These are phyloP conservation scores for Lagopus muta DNA, from an alignment of 2,113 vertebrate species.

Conservation along the genomic window DNA sequence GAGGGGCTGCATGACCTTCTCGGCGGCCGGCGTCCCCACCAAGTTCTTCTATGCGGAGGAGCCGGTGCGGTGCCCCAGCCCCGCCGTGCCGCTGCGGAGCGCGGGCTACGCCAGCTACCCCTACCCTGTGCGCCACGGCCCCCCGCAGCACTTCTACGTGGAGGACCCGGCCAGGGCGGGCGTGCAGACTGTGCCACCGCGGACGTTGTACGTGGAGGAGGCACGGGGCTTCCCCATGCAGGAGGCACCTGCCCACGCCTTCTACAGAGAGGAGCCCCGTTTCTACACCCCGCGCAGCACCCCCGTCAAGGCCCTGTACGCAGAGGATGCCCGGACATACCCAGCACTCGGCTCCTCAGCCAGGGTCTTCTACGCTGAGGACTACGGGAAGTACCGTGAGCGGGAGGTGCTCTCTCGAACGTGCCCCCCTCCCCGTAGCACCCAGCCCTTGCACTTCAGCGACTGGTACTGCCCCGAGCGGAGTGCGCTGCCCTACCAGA, in stretches of 20 bases:
- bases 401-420: conserved; percentile 79
- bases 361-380: conserved; percentile 83
- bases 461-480: conserved; percentile 88
- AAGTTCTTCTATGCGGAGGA: conserved; percentile 93
- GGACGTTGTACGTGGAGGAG: conserved; percentile 84
- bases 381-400: conserved; percentile 83
- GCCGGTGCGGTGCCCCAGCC: conserved; percentile 76
- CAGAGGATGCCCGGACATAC: conserved; percentile 79
- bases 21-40: conserved; percentile 84
- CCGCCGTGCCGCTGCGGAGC: conserved; percentile 63
- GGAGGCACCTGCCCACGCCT: conserved; percentile 78
- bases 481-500: conserved; percentile 77
- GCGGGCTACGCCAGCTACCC: conserved; percentile 66
- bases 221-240: conserved; percentile 81
- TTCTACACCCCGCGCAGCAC: conserved; percentile 69
- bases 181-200: conserved; percentile 74
- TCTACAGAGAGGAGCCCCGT: conserved; percentile 81
- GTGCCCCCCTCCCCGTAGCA: conserved; percentile 74
- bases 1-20: conserved; percentile 84
- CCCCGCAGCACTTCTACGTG: conserved; percentile 32
- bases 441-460: conserved; percentile 81
- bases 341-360: conserved; percentile 69
- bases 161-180: conserved; percentile 48
- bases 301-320: conserved; percentile 79
- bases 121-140: conserved; percentile 5